Evolutionary conservation across 2,888 invertebrate genomes (phyloP), one percentile per base, ranked within the genome.

Genomic region (Melieria omissa): DNA sequence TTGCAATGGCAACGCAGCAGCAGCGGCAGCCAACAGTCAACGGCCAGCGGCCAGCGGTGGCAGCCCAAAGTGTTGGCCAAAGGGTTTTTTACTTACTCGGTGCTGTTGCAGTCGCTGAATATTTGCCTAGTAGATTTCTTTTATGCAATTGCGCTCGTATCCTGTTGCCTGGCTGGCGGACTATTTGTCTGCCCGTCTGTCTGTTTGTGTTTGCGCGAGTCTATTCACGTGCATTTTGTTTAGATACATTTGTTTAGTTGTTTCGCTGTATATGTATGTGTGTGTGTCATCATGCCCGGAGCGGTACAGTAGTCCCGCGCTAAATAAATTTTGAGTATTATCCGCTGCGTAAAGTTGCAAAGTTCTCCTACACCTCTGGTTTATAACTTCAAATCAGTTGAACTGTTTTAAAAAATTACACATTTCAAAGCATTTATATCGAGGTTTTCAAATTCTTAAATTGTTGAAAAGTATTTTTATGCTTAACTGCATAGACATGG

Each of bases 91-190:
- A 62, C 62, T 69, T 67, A 58, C 60, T 49, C 60, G 62, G 61
- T 69, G 61, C 62, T 69, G 68, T 62, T 47, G 61, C 62, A 69
- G 60, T 49, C 49, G 57, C 16, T 4, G 57, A 57, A 12, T 57
- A 57, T 57, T 70, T 70, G 63, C 63, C 46, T 55, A 41, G 64
- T 64, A 64, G 64, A 64, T 70, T 70, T 70, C 70, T 70, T 70
- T 70, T 70, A 64, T 70, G 64, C 70, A 70, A 70, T 70, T 70
- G 62, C 70, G 63, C 62, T 63, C 55, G 55, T 64, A 16, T 57
- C 14, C 29, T 5, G 49, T 8, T 47, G 63, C 46, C 9, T 12
- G 47, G 0, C 45, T 47, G 47, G 12, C 9, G 1, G 46, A 10
- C 10, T 62, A 14, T 64, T 12, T 47, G 12, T 29, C 4, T 49